phyloP scores from a whole-genome alignment of 2,113 vertebrate genomes.

The Cyanocitta stelleri region DNA sequence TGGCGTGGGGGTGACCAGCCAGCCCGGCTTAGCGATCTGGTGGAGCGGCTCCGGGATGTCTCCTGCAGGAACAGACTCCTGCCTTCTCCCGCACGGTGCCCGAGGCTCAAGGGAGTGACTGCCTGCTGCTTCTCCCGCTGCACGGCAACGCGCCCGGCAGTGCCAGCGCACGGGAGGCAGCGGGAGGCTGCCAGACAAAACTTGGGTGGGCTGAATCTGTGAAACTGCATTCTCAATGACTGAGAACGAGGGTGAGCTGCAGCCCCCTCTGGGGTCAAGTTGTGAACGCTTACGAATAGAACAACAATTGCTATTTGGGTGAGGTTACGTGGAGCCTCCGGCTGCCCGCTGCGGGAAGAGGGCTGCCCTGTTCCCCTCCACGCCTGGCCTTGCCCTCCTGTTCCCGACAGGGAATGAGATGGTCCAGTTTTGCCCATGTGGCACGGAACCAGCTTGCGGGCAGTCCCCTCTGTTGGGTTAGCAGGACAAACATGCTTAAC shows the following conservation, averaged over 20 bases:
- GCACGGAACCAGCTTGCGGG: rapidly evolving
- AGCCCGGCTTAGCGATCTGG: rapidly evolving
- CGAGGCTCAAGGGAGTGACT: rapidly evolving
- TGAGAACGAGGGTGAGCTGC: rapidly evolving
- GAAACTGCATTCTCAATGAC: rapidly evolving
- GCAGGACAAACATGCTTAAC: rapidly evolving
- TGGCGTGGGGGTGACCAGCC: background rate
- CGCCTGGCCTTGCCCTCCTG: background rate
- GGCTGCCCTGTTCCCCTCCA: rapidly evolving
- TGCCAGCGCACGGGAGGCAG: background rate
- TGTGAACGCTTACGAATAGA: background rate
- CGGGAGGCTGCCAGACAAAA: background rate
- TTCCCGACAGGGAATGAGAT: rapidly evolving
- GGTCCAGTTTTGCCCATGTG: rapidly evolving
- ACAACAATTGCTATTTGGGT: rapidly evolving
- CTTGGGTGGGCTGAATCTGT: background rate
- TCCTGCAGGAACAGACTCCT: background rate
- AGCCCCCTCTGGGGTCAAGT: background rate
- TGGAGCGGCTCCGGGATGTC: rapidly evolving
- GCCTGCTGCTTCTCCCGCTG: background rate
- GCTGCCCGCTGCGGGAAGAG: too few relatives aligned
- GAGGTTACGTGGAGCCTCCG: rapidly evolving
- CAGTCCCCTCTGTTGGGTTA: rapidly evolving
- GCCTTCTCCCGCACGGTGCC: rapidly evolving
- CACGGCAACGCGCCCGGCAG: background rate